These are phyloP conservation scores for Drosophila cognata DNA, from an alignment of 2,888 invertebrate genomes.

Conservation along the genomic window DNA sequence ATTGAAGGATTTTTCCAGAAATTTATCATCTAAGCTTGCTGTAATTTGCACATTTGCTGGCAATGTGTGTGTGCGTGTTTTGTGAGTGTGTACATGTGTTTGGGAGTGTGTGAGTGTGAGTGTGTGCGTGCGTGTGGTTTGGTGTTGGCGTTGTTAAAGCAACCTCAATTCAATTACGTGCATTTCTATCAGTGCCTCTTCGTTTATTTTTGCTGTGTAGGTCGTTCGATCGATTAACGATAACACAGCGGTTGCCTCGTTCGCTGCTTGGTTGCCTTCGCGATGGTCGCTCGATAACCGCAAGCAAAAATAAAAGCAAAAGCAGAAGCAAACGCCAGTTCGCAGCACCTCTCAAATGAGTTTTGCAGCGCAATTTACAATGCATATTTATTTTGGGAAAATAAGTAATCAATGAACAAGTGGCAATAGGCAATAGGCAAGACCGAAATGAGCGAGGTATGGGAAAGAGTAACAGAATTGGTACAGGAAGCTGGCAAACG, in stretches of 20 bases:
- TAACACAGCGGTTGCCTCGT: conserved; percentile 44
- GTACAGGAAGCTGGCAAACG: conserved; percentile 43
- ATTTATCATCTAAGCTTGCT: not conserved
- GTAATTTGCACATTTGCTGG: not conserved
- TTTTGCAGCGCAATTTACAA: conserved; percentile 71
- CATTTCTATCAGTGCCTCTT: conserved; percentile 6
- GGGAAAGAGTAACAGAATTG: conserved; percentile 37
- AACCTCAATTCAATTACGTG: conserved; percentile 30
- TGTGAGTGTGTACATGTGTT: not conserved
- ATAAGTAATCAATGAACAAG: conserved; percentile 73
- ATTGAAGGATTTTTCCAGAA: not conserved
- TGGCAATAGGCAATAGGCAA: conserved; percentile 10
- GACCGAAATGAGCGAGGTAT: conserved; percentile 21
- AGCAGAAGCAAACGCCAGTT: conserved; percentile 10
- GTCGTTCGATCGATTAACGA: conserved; percentile 73
- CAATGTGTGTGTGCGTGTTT: not conserved
- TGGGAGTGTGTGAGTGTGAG: not conserved
- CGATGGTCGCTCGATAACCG: conserved; percentile 71
- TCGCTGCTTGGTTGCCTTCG: conserved; percentile 21
- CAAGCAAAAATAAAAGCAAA: conserved; percentile 23
- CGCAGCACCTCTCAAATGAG: conserved; percentile 48
- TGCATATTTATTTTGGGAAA: conserved; percentile 81
- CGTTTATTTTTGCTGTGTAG: conserved; percentile 52
- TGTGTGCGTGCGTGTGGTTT: not conserved
- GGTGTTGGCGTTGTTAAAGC: not conserved